Percentiles rank a stretch among this genome's conserved stretches.
Conservation (phyloP, 2,888 invertebrate genomes). For the Pseudococcus longispinus region DNA sequence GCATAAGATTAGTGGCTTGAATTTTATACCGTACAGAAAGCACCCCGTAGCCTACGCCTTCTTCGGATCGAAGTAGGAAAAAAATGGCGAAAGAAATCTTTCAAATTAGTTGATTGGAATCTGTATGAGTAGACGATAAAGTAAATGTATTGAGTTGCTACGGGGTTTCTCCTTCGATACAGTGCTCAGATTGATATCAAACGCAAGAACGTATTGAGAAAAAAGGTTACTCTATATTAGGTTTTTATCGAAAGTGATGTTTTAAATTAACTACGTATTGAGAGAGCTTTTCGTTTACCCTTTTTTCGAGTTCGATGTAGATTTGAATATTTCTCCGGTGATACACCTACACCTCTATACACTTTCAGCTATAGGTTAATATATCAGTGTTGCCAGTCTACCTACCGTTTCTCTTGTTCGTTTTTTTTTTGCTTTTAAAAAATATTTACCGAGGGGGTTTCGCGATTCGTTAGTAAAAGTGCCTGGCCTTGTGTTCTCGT, state of each 20-base stretch:
- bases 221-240: slow-evolving; percentile 19
- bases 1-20: neutral
- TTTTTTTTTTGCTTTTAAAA: neutral
- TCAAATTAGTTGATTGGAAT: slow-evolving; percentile 11
- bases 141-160: neutral
- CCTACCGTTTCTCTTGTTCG: neutral
- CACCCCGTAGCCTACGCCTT: no score
- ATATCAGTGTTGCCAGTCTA: neutral
- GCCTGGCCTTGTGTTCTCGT: neutral
- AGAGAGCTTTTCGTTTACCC: slow-evolving; percentile 30
- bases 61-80: no score
- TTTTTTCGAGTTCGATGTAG: slow-evolving; percentile 29
- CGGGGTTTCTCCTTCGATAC: neutral
- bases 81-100: neutral
- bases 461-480: slow-evolving; percentile 14
- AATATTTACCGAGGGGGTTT: neutral
- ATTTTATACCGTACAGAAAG: no score
- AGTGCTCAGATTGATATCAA: neutral
- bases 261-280: slow-evolving; percentile 34
- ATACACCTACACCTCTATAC: neutral
- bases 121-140: neutral
- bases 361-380: neutral
- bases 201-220: slow-evolving; percentile 7
- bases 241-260: slow-evolving; percentile 34
- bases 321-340: slow-evolving; percentile 10